Evolutionary conservation across 1,140 invertebrate species (phyloP).

Genomic region (Monomorium pharaonis): DNA sequence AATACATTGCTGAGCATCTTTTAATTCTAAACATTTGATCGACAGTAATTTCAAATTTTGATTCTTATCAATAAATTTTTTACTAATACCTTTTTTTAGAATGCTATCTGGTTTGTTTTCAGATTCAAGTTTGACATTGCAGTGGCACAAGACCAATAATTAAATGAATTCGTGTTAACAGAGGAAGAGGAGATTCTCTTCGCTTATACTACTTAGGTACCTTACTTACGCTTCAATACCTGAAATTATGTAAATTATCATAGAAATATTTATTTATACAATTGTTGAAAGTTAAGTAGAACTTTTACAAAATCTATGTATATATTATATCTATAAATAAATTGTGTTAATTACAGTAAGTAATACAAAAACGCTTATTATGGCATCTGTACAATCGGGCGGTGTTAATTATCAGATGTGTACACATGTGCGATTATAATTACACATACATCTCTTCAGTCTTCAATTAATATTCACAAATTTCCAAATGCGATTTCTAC

Average conservation of each 20-base stretch:
- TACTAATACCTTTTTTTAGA: background rate
- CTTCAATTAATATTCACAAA: conserved; percentile 54
- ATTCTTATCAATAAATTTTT: background rate
- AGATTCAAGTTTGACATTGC: conserved; percentile 20
- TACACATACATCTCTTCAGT: conserved; percentile 48
- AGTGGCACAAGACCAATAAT: background rate
- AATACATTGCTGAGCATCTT: background rate
- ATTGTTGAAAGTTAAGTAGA: conserved; percentile 57
- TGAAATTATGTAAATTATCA: conserved; percentile 54
- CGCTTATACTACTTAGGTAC: conserved; percentile 47
- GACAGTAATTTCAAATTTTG: background rate
- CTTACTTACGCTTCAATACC: conserved; percentile 43
- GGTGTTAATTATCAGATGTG: conserved; percentile 23
- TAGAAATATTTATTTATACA: conserved; percentile 69
- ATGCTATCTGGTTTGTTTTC: conserved; percentile 17
- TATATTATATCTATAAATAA: conserved; percentile 67
- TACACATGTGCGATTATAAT: conserved; percentile 37
- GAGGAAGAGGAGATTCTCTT: conserved; percentile 43
- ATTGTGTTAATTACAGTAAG: conserved; percentile 59
- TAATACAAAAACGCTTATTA: conserved; percentile 49
- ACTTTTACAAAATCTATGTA: conserved; percentile 59
- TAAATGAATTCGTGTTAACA: background rate
- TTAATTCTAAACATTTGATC: background rate
- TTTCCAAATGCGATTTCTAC: conserved; percentile 28
- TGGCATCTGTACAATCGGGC: conserved; percentile 46